Evolutionary conservation across 2,113 vertebrate genomes (phyloP), one percentile per base, ranked within the genome.

Genomic region (Nyctereutes procyonoides): DNA sequence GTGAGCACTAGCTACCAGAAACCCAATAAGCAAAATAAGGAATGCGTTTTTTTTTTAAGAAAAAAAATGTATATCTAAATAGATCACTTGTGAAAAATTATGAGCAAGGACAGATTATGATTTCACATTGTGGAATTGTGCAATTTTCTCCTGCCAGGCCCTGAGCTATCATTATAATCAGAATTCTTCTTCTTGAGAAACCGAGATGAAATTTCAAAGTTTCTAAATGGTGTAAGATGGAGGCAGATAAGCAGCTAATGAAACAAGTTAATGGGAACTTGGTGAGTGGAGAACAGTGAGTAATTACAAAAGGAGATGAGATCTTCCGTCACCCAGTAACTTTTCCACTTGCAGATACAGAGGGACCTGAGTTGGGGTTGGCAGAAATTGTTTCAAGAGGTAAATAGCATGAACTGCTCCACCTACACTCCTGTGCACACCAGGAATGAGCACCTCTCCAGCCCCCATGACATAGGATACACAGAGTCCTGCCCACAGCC

Each of bases 161-260:
- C 97, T 88, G 85, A 97, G 94, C 97, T 97, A 86, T 98, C 98
- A 97, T 98, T 98, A 98, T 93, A 97, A 98, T 98, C 98, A 97
- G 97, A 98, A 98, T 97, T 97, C 94, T 98, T 99, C 98, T 98
- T 98, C 97, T 97, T 95, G 89, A 91, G 97, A 97, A 97, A 96
- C 88, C 83, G 53, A 0, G 96, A 58, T 43, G 87, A 96, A 98
- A 97, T 96, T 97, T 35, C 24, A 85, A 92, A 80, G 95, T 55
- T 98, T 97, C 90, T 96, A 97, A 97, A 95, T 76, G 88, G 81
- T 26, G 77, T 12, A 53, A 51, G 96, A 67, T 48, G 74, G 55
- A 97, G 15, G 88, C 96, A 98, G 88, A 91, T 89, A 98, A 98
- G 97, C 58, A 94, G 92, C 89, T 96, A 92, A 95, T 93, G 96